A percentile compares a stretch with the other conserved stretches of the same genome.
These are phyloP conservation scores for Chelon auratus DNA, from an alignment of 2,797 vertebrate species.

Conservation along the genomic window DNA sequence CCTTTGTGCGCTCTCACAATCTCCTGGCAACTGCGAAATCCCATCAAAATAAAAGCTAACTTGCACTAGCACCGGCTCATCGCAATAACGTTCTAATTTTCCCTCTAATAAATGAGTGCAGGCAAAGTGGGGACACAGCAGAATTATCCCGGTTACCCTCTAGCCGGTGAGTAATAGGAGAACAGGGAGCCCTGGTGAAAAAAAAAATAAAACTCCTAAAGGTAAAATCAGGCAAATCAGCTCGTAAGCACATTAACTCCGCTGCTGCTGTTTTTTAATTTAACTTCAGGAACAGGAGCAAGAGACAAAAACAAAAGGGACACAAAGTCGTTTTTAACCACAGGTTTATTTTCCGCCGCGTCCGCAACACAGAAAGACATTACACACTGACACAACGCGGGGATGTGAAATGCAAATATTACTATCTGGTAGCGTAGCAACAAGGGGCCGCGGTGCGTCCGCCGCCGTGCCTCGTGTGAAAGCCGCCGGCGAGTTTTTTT, in stretches of 20 bases:
- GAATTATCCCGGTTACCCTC: conserved; percentile 29
- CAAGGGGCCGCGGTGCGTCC: conserved; percentile 63
- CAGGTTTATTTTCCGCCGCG: conserved; percentile 35
- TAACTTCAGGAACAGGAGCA: conserved; percentile 23
- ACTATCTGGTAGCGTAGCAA: conserved; percentile 84
- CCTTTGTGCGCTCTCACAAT: too few relatives aligned
- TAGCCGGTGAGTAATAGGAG: conserved; percentile 50
- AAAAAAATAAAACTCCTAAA: conserved; percentile 33
- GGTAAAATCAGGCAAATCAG: conserved; percentile 52
- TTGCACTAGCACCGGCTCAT: conserved; percentile 10
- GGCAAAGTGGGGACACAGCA: conserved; percentile 24
- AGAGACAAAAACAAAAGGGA: conserved; percentile 24
- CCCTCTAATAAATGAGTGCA: conserved; percentile 25
- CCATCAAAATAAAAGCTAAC: conserved; percentile 2
- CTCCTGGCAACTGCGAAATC: background rate
- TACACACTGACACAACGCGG: conserved; percentile 47
- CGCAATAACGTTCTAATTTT: conserved; percentile 29
- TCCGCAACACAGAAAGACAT: conserved; percentile 62
- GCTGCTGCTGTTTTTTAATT: conserved; percentile 10
- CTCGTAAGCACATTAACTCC: conserved; percentile 7
- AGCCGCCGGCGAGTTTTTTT: conserved; percentile 53
- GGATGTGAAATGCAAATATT: conserved; percentile 79
- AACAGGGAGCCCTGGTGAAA: conserved; percentile 45
- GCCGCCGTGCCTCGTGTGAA: conserved; percentile 36
- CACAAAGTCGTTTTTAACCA: background rate